Evolutionary conservation across 2,888 invertebrate species (phyloP), one percentile per base, ranked within the genome.

Genomic region (Sepioteuthis lessoniana): DNA sequence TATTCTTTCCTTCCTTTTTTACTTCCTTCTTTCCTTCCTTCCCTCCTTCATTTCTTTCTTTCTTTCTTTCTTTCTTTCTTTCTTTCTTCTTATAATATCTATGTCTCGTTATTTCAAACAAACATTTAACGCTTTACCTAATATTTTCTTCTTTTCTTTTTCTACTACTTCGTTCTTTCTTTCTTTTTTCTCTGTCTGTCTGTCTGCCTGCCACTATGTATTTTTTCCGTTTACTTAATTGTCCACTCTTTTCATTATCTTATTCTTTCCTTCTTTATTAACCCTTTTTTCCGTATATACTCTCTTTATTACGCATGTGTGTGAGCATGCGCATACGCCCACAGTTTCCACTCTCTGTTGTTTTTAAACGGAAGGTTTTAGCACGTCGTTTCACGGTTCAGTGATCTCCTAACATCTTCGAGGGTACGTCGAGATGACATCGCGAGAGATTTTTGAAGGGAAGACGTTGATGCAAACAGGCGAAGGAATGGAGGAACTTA

Each of bases 381-480:
- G 76, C 76, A n/a, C 76, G n/a, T 19, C n/a, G n/a, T 76, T 76
- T 76, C n/a, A 76, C 76, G 76, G 76, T 76, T n/a, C 76, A 76
- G n/a, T n/a, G 76, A 76, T 76, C n/a, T n/a, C n/a, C 10, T 35
- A 76, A 76, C n/a, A 76, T 76, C 76, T 76, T 76, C n/a, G n/a
- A 35, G n/a, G n/a, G 76, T 76, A n/a, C 76, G 76, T 76, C 76
- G n/a, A 76, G n/a, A 76, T 76, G 76, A 76, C 76, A 19, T n/a
- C 35, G 76, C n/a, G 76, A 76, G 76, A n/a, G 76, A 76, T 76
- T 76, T 76, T 76, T 76, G 76, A 76, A 76, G 76, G 76, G n/a
- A n/a, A 76, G 76, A 76, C 25, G 76, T n/a, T 76, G 76, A 76
- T 76, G n/a, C n/a, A 35, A 76, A 35, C 35, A n/a, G 76, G 76